Evolutionary conservation across 1,140 invertebrate species (phyloP), one percentile per base, ranked within the genome.

Genomic region (Vanessa atalanta): DNA sequence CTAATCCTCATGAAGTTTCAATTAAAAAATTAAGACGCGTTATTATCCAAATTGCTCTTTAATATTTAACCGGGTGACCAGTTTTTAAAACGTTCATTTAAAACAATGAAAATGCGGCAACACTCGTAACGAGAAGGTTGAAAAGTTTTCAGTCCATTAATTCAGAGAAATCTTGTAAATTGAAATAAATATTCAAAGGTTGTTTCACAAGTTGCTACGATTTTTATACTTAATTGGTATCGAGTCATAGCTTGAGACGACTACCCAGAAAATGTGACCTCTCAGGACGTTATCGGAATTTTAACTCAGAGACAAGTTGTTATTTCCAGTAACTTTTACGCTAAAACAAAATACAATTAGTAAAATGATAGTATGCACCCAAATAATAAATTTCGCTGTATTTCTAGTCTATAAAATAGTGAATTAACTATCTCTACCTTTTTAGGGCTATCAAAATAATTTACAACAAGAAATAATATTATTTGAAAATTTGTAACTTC

Each of bases 91-190:
- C 60, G 50, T 71, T 71, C 11, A 47, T 64, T 53, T 71, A 43
- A 70, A 71, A 71, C 69, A 71, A 71, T 71, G 31, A 71, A 64
- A 64, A 48, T 65, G 47, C 50, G 60, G 26, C 60, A 71, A 43
- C 26, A 71, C 66, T 69, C n/a, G 16, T 71, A 16, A 53, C 60
- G 13, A 63, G 31, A 64, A 23, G 26, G 55, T 71, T 31, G 48
- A 53, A 71, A 15, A 43, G 20, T 51, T 64, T 71, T 20, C 26
- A 64, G 64, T 64, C 47, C 50, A 69, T 69, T 69, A 43, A 68
- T 57, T 47, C 37, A 26, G 7, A 57, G n/a, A 57, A 68, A 23
- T 57, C 0, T 47, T 47, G 53, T 57, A 57, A 57, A 55, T 57
- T 57, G 37, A 47, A 43, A 69, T 69, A 47, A 69, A 69, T 69